Conservation (phyloP, 1,140 invertebrate species). For the Ephestia elutella region DNA sequence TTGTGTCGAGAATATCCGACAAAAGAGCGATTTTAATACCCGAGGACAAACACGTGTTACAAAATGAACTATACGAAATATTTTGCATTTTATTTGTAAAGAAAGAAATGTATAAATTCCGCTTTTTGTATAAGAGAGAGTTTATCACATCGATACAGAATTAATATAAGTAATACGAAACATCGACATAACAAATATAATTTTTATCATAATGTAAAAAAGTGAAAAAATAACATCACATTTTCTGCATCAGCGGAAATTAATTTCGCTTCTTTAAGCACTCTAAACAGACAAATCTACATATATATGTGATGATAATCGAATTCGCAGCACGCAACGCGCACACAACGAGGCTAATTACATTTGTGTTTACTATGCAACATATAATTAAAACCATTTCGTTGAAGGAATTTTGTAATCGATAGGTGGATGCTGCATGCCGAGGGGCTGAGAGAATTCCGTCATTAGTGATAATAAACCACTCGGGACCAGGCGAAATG, state of each 20-base stretch:
- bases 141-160: too few species aligned
- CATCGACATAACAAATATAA: too few species aligned
- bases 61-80: constrained; percentile 10
- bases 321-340: constrained; percentile 3
- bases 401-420: constrained; percentile 8
- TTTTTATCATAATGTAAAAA: too few species aligned
- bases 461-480: neutral
- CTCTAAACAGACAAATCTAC: too few species aligned
- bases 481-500: neutral
- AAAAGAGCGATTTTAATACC: constrained; percentile 46
- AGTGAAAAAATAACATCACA: too few species aligned
- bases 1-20: constrained; percentile 49
- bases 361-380: constrained; percentile 7
- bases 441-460: neutral
- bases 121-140: too few species aligned
- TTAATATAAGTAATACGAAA: too few species aligned
- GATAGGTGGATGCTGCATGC: constrained; percentile 3
- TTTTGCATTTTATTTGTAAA: too few species aligned
- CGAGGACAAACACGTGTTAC: constrained; percentile 30
- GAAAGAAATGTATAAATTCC: too few species aligned
- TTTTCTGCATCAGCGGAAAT: too few species aligned
- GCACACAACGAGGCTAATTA: constrained; percentile 5
- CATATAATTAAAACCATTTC: constrained; percentile 8
- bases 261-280: too few species aligned
- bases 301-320: constrained; percentile 7